Evolutionary conservation across 2,888 invertebrate genomes (phyloP).

Genomic region (Alcis repandata): DNA sequence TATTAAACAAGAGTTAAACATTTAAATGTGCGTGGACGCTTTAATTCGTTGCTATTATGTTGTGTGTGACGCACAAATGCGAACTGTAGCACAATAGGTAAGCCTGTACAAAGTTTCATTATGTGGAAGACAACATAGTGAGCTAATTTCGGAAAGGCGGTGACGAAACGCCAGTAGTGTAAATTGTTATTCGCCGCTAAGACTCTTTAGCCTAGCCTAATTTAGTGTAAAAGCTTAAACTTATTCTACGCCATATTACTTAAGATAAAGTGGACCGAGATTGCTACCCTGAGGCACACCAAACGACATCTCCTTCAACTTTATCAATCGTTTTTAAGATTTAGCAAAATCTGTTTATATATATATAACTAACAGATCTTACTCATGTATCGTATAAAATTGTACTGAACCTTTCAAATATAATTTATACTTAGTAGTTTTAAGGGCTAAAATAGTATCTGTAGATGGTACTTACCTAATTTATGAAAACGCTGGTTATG

Average conservation of each 20-base stretch:
- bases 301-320: constrained; percentile 42
- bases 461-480: constrained; percentile 46
- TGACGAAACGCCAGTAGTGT: constrained; percentile 63
- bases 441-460: constrained; percentile 16
- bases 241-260: constrained; percentile 35
- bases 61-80: constrained; percentile 73
- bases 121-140: constrained; percentile 84
- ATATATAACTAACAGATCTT: constrained; percentile 49
- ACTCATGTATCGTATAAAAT: constrained; percentile 59
- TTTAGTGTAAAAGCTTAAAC: constrained; percentile 53
- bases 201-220: constrained; percentile 57
- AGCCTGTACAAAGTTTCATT: constrained; percentile 62
- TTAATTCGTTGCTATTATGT: constrained; percentile 57
- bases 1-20: constrained; percentile 74
- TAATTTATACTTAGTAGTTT: constrained; percentile 46
- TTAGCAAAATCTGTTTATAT: constrained; percentile 42
- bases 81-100: constrained; percentile 73
- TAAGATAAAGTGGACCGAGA: constrained; percentile 37
- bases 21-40: constrained; percentile 59
- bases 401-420: constrained; percentile 65
- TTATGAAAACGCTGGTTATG: constrained; percentile 74
- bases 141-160: constrained; percentile 68
- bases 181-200: constrained; percentile 63
- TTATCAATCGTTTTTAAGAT: constrained; percentile 40
- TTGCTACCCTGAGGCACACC: constrained; percentile 46